Evolutionary conservation across 2,888 invertebrate species (phyloP).

Genomic region (Reticulitermes lucifugus): DNA sequence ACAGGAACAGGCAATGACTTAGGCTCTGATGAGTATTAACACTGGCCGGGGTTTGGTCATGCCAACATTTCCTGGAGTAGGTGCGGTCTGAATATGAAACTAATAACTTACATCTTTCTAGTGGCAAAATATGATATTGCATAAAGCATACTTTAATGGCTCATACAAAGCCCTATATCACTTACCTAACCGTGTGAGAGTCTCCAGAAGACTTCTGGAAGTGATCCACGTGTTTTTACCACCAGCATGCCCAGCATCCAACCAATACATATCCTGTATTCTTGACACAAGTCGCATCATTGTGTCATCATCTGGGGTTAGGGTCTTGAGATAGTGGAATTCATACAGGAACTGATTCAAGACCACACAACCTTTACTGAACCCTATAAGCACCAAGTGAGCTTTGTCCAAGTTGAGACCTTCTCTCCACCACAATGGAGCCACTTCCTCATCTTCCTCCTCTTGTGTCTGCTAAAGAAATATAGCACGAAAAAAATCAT

Average conservation of each 20-base stretch:
- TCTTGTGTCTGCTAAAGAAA: slow-evolving; percentile 12
- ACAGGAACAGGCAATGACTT: no score
- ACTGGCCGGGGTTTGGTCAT: no score
- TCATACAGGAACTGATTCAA: slow-evolving; percentile 92
- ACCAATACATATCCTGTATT: slow-evolving; percentile 85
- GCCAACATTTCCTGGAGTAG: no score
- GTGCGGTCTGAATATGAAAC: no score
- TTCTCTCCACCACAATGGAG: slow-evolving; percentile 70
- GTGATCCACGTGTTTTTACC: slow-evolving; percentile 91
- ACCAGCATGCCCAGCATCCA: slow-evolving; percentile 93
- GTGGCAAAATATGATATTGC: no score
- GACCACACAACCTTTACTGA: slow-evolving; percentile 94
- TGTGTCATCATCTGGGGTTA: slow-evolving; percentile 73
- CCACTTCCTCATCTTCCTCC: slow-evolving; percentile 11
- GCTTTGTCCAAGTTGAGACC: slow-evolving; percentile 70
- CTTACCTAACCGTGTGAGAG: slow-evolving; percentile 77
- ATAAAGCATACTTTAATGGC: not conserved
- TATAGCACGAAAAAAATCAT: not conserved
- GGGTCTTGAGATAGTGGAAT: slow-evolving; percentile 78
- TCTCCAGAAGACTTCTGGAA: slow-evolving; percentile 77
- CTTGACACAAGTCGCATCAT: slow-evolving; percentile 73
- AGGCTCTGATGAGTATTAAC: no score
- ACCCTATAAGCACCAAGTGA: slow-evolving; percentile 78
- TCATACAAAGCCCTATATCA: slow-evolving; percentile 31
- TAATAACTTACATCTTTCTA: no score